Conservation (phyloP, 1,140 invertebrate genomes). For the Amyelois transitella region DNA sequence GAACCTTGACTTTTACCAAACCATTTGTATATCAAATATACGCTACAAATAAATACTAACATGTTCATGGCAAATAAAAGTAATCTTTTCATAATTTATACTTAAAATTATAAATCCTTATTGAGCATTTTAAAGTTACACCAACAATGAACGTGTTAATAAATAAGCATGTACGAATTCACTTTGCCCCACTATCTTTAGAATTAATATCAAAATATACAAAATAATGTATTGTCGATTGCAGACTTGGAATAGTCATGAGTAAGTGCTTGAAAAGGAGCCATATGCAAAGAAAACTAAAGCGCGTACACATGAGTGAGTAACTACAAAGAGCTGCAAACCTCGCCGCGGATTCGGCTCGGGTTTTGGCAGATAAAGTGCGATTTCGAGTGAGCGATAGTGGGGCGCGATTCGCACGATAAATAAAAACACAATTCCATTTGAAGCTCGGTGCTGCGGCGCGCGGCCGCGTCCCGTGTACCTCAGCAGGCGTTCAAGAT, state of each 20-base stretch:
- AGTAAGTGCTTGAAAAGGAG: not conserved
- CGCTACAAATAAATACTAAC: not conserved
- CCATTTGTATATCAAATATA: not conserved
- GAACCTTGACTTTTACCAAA: not conserved
- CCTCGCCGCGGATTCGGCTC: constrained; percentile 34
- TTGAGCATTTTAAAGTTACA: not conserved
- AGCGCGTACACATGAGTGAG: constrained; percentile 14
- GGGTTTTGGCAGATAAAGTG: constrained; percentile 63
- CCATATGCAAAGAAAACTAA: constrained; percentile 18
- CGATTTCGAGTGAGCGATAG: constrained; percentile 66
- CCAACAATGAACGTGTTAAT: constrained; percentile 1
- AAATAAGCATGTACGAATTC: not conserved
- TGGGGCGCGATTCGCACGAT: constrained; percentile 67
- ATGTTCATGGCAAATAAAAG: not conserved
- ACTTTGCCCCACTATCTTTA: not conserved
- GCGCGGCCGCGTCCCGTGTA: constrained; percentile 65
- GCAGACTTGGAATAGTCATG: not conserved
- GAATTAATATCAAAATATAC: not conserved
- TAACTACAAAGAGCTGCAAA: constrained; percentile 32
- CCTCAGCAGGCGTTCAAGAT: constrained; percentile 73
- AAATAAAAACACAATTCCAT: constrained; percentile 75
- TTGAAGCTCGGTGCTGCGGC: constrained; percentile 60
- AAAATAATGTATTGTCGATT: not conserved
- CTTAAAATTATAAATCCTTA: not conserved
- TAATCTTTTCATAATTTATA: not conserved